Conservation (phyloP, 2,888 invertebrate genomes). For the Autographa gamma region DNA sequence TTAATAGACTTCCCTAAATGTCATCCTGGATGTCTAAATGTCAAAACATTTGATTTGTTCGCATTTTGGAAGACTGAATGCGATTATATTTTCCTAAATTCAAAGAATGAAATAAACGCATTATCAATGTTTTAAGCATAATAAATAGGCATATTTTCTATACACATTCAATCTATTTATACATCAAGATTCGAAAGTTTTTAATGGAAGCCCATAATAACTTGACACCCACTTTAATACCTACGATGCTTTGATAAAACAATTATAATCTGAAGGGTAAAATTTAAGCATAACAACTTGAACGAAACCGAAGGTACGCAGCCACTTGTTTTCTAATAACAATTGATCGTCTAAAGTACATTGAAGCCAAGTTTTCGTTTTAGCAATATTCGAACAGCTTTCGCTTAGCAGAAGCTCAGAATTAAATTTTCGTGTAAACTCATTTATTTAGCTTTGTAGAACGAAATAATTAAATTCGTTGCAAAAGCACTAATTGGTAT, state of each 20-base stretch:
- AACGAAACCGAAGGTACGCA: not conserved
- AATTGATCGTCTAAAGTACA: not conserved
- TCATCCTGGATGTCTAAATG: too few species aligned
- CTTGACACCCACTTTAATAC: too few species aligned
- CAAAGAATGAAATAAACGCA: too few species aligned
- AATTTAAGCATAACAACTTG: not conserved
- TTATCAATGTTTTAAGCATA: too few species aligned
- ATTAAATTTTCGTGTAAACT: not conserved
- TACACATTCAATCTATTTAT: too few species aligned
- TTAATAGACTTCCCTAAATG: too few species aligned
- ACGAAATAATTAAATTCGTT: not conserved
- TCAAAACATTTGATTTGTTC: too few species aligned
- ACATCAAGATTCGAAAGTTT: too few species aligned
- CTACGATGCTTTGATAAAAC: not conserved
- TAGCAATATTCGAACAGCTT: not conserved
- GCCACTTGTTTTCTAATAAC: not conserved
- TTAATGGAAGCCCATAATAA: too few species aligned
- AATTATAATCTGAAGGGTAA: not conserved
- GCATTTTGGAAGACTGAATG: too few species aligned
- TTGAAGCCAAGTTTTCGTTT: not conserved
- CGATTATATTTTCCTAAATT: too few species aligned
- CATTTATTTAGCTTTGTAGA: not conserved
- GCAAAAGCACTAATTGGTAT: slow-evolving; percentile 30
- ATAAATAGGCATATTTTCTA: too few species aligned
- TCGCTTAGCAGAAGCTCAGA: not conserved